Base-by-base conservation (phyloP, 2,797 vertebrate genomes). In the Fistularia commersonii region DNA sequence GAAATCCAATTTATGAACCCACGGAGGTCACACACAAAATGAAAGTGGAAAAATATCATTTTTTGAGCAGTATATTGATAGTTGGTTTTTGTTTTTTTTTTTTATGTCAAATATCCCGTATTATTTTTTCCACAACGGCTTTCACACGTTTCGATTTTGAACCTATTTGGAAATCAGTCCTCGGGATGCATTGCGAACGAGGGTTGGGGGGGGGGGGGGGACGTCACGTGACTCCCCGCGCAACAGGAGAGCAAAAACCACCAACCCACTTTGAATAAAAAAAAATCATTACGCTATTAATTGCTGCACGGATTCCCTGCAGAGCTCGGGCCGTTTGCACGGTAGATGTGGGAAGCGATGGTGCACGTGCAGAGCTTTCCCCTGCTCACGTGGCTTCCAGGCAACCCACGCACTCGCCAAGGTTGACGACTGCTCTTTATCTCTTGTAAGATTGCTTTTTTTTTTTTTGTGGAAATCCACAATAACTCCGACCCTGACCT, bases 221-320 rank as follows among this genome's bases (percentile, higher is more conserved):
- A 54, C 57, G 9, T 13, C 7, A 32, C 32, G 15, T 5, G 12
- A 64, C 23, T 69, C 70, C 56, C 53, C 0, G 3, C 48, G 40
- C 72, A 66, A 66, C 72, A 76, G 61, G 37, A 66, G 44, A 54
- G 15, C 51, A 48, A 56, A 72, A 72, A n/a, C 74, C 69, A 62
- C 41, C 45, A 69, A 82, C 77, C 71, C 62, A 74, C 56, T 69
- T 69, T 61, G 58, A 67, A 79, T 54, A 71, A 54, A 69, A 59
- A 67, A 58, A 80, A 83, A 82, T 54, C 61, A 87, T 86, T 80
- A 77, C 3, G 62, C 73, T 76, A 79, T 86, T 80, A 84, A 87
- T 82, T 81, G 61, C 74, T 40, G 48, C 65, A 8, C 46, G 49
- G 50, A 71, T 67, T 81, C 80, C 69, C 77, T 51, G 62, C 60